Percentiles rank a stretch among this genome's conserved stretches.
Conservation (phyloP, 1,140 invertebrate species). For the Drosophila nannoptera region DNA sequence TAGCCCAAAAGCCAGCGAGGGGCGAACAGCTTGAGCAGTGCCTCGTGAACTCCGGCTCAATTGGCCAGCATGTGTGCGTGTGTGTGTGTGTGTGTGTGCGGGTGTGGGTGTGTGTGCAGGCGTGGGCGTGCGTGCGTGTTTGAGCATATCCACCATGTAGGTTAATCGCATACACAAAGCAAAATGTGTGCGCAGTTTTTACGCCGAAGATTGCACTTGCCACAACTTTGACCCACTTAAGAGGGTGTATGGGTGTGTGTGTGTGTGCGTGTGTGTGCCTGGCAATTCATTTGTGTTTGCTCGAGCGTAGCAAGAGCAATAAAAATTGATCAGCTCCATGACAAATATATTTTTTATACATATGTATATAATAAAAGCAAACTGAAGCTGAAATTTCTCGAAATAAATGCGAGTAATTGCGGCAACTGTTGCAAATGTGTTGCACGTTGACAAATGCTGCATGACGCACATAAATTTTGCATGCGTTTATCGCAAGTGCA, state of each 20-base stretch:
- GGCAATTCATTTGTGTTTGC: constrained; percentile 54
- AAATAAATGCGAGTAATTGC: constrained; percentile 64
- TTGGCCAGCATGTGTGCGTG: constrained; percentile 9
- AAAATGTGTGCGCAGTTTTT: constrained; percentile 30
- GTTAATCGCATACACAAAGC: constrained; percentile 60
- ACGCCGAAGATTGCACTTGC: constrained; percentile 27
- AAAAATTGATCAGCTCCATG: constrained; percentile 55
- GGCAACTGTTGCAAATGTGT: constrained; percentile 42
- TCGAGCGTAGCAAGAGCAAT: constrained; percentile 35
- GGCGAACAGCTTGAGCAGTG: constrained; percentile 3
- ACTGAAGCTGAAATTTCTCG: constrained; percentile 5
- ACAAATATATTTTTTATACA: not conserved
- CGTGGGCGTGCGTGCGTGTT: not conserved
- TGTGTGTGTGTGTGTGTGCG: constrained; percentile 1
- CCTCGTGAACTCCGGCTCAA: constrained; percentile 16
- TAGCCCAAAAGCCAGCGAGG: constrained; percentile 17
- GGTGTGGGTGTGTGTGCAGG: not conserved
- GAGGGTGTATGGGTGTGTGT: not conserved
- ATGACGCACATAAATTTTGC: constrained; percentile 40
- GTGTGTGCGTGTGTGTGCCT: constrained; percentile 22
- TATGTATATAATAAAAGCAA: not conserved
- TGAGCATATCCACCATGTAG: constrained; percentile 38
- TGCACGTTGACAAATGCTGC: not conserved
- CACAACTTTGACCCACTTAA: constrained; percentile 29
- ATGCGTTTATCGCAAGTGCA: constrained; percentile 25